phyloP scores from a whole-genome alignment of 2,888 invertebrate species.

The Drosophila eohydei region DNA sequence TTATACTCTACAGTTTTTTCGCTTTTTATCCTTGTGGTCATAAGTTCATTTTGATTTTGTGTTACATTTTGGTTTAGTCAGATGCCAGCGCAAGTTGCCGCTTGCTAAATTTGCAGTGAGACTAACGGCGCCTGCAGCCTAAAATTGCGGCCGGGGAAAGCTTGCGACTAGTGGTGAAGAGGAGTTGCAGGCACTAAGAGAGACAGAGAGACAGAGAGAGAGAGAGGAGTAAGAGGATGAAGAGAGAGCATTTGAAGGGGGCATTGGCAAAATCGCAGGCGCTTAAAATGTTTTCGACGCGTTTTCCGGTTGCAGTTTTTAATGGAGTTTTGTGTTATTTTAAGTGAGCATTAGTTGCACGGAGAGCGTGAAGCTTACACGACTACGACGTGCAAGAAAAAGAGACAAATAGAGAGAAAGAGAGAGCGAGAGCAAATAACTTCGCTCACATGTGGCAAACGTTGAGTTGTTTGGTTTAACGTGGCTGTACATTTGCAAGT shows the following conservation, averaged over 20 bases:
- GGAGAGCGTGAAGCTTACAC: constrained; percentile 10
- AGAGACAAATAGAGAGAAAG: background rate
- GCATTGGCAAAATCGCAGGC: constrained; percentile 60
- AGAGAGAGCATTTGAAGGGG: background rate
- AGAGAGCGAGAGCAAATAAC: constrained; percentile 1
- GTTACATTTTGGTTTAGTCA: constrained; percentile 75
- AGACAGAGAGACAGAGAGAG: background rate
- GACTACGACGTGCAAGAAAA: constrained; percentile 22
- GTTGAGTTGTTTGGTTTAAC: constrained; percentile 32
- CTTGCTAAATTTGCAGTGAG: constrained; percentile 48
- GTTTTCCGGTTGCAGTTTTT: constrained; percentile 73
- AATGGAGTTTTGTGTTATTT: constrained; percentile 78
- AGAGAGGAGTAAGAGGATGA: no score
- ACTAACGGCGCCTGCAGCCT: constrained; percentile 46
- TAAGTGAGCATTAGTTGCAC: constrained; percentile 72
- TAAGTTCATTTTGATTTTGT: constrained; percentile 80
- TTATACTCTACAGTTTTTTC: constrained; percentile 22
- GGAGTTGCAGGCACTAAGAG: background rate
- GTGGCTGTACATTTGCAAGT: constrained; percentile 41
- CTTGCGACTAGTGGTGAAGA: background rate
- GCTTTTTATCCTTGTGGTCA: constrained; percentile 66
- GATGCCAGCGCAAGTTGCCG: constrained; percentile 59
- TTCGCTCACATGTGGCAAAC: constrained; percentile 39
- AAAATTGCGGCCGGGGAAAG: constrained; percentile 31
- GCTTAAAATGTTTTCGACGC: constrained; percentile 74